These are phyloP conservation scores for Crotalus tigris DNA, from an alignment of 2,113 vertebrate genomes.

Conservation along the genomic window DNA sequence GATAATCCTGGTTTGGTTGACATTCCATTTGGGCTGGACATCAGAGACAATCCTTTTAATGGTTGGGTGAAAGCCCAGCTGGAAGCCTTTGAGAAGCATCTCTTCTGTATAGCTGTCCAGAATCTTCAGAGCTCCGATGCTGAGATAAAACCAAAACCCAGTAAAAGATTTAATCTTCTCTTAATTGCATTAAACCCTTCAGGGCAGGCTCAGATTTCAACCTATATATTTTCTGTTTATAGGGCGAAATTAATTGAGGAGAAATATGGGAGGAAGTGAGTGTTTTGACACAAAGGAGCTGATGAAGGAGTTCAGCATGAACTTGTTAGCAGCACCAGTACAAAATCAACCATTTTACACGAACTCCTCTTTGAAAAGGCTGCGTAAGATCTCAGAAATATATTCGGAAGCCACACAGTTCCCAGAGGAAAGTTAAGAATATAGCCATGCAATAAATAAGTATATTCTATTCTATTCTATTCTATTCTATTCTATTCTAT, in stretches of 20 bases:
- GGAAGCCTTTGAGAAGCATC: neutral
- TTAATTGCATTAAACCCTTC: no score
- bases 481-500: no score
- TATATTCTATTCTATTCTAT: neutral
- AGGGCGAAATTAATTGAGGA: neutral
- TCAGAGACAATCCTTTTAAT: conserved; percentile 34
- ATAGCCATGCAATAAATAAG: neutral
- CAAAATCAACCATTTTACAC: neutral
- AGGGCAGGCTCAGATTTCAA: neutral
- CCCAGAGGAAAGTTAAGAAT: neutral
- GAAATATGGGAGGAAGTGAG: neutral
- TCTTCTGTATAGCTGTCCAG: neutral
- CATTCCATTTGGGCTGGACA: conserved; percentile 24
- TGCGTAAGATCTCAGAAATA: no score
- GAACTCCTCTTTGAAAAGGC: neutral
- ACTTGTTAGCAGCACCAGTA: neutral
- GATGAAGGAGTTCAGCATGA: neutral
- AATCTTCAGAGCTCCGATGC: neutral
- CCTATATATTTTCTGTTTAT: neutral
- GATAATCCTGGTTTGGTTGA: conserved; percentile 43
- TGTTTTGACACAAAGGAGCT: neutral
- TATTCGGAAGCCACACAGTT: neutral
- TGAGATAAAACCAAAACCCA: neutral
- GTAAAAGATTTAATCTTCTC: neutral
- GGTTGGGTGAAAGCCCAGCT: conserved; percentile 19